Conservation (phyloP, 1,140 invertebrate species). For the Drosophila kikkawai region DNA sequence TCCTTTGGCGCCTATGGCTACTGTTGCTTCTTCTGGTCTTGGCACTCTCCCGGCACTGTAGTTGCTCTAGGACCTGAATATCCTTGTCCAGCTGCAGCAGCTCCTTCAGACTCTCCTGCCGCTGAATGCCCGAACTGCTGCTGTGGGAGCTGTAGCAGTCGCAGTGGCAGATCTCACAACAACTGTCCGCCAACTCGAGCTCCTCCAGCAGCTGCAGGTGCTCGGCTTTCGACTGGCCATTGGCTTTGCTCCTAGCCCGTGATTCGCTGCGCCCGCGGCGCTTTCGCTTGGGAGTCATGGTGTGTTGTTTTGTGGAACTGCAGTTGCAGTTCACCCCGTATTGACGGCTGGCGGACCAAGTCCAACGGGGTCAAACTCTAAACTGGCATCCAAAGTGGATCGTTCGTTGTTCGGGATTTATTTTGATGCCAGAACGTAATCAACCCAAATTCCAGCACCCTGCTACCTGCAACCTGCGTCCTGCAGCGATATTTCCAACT, state of each 20-base stretch:
- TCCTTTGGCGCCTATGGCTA: conserved; percentile 28
- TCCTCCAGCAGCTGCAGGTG: conserved; percentile 63
- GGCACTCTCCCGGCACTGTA: conserved; percentile 54
- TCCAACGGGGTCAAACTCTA: conserved; percentile 59
- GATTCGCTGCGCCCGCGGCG: conserved; percentile 56
- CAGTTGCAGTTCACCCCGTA: conserved; percentile 2
- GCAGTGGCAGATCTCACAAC: conserved; percentile 81
- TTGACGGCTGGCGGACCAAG: conserved; percentile 5
- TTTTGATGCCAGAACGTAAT: conserved; percentile 48
- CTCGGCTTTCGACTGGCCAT: conserved; percentile 38
- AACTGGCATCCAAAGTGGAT: conserved; percentile 52
- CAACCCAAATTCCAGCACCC: conserved; percentile 73
- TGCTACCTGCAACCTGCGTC: conserved; percentile 20
- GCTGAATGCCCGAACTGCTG: conserved; percentile 36
- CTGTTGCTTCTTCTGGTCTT: conserved; percentile 23
- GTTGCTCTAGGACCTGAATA: conserved; percentile 53
- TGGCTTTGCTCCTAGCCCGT: conserved; percentile 41
- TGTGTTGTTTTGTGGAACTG: conserved; percentile 3
- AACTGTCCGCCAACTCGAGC: conserved; percentile 72
- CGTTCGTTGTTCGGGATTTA: conserved; percentile 26
- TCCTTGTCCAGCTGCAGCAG: conserved; percentile 62
- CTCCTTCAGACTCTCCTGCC: conserved; percentile 23
- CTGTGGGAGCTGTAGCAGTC: conserved; percentile 81
- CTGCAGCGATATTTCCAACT: conserved; percentile 43
- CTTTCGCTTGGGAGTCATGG: conserved; percentile 68